These are phyloP conservation scores for Epinotia demarniana DNA, from an alignment of 2,888 invertebrate species.

Conservation along the genomic window DNA sequence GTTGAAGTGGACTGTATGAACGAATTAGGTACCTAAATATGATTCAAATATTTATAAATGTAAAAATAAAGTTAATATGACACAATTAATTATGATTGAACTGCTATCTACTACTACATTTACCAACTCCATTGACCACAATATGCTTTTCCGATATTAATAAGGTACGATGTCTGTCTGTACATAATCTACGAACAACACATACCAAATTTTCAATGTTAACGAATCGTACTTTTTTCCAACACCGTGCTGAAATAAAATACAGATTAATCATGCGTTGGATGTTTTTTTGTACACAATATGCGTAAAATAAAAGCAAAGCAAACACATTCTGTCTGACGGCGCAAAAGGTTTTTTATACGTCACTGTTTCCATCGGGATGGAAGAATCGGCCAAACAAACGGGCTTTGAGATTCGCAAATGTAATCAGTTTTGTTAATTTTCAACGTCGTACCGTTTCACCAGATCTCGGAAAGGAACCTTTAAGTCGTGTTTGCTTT, in stretches of 20 bases:
- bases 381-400: constrained; percentile 78
- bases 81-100: neutral
- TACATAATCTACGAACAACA: neutral
- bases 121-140: neutral
- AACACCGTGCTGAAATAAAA: constrained; percentile 34
- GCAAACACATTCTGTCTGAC: constrained; percentile 37
- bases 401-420: constrained; percentile 70
- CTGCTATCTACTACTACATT: no score
- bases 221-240: constrained; percentile 20
- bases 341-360: constrained; percentile 49
- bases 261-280: constrained; percentile 40
- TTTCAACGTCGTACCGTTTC: constrained; percentile 66
- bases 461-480: constrained; percentile 64
- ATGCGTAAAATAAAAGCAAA: constrained; percentile 43
- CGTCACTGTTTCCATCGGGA: constrained; percentile 61
- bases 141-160: neutral
- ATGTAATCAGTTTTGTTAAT: constrained; percentile 84
- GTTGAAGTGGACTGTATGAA: no score
- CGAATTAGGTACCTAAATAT: no score
- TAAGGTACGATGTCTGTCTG: neutral
- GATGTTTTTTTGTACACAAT: constrained; percentile 42
- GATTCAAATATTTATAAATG: no score
- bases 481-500: constrained; percentile 62
- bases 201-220: constrained; percentile 8
- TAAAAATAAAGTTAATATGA: neutral